Evolutionary conservation across 2,797 vertebrate species (phyloP).

Genomic region (Buphagus erythrorhynchus): DNA sequence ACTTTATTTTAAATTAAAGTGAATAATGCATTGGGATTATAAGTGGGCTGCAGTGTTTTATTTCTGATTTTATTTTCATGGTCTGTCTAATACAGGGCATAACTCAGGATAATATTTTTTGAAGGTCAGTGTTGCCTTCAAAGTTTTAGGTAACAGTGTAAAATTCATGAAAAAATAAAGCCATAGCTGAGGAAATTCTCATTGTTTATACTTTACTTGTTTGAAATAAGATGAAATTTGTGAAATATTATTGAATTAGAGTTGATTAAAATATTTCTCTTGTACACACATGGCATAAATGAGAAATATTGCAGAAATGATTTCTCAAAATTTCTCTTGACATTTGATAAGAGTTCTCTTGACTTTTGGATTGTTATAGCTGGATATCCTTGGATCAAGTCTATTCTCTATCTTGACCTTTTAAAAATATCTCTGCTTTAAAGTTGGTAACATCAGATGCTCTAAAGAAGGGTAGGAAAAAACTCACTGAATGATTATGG

Average conservation of each 20-base stretch:
- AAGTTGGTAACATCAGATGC: background rate
- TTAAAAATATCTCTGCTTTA: background rate
- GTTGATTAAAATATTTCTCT: background rate
- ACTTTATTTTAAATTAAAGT: background rate
- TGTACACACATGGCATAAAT: background rate
- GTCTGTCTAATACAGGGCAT: background rate
- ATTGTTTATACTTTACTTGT: background rate
- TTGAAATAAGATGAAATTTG: background rate
- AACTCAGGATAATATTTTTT: background rate
- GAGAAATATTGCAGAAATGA: background rate
- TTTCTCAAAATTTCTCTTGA: constrained; percentile 25
- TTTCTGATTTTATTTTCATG: background rate
- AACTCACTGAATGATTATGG: background rate
- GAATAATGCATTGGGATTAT: background rate
- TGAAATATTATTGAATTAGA: background rate
- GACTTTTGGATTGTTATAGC: background rate
- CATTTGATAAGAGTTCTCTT: constrained; percentile 35
- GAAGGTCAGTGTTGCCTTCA: background rate
- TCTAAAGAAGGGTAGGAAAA: background rate
- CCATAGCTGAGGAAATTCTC: background rate
- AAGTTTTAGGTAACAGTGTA: background rate
- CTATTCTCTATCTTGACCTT: background rate
- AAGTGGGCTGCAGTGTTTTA: background rate
- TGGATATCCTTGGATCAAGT: constrained; percentile 12
- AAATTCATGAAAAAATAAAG: background rate